Percentiles rank a stretch among this genome's conserved stretches.
Evolutionary conservation across 2,888 invertebrate species (phyloP).

Genomic region (Alloscopus bannaensis): DNA sequence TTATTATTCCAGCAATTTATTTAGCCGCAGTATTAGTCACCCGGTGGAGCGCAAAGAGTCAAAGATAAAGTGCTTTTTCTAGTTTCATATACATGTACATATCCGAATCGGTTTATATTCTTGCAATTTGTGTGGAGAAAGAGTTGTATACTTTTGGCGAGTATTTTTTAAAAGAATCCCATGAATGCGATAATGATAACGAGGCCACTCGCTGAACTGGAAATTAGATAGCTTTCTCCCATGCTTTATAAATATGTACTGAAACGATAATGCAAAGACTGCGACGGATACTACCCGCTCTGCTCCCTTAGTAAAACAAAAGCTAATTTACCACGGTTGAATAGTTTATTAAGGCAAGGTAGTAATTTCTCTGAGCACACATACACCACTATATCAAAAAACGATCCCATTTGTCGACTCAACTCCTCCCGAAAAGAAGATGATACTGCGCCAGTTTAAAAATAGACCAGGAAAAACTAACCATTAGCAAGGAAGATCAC

Average conservation of each 20-base stretch:
- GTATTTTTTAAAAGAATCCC: background rate
- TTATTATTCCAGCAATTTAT: slow-evolving; percentile 10
- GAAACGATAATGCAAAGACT: too few relatives aligned
- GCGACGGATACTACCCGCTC: too few relatives aligned
- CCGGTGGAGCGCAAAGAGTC: background rate
- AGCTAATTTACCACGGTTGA: slow-evolving; percentile 12
- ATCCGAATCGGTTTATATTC: too few relatives aligned
- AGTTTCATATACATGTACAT: too few relatives aligned
- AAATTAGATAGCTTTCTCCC: too few relatives aligned
- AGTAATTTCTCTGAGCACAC: background rate
- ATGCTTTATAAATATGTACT: too few relatives aligned
- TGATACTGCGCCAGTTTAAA: slow-evolving; percentile 32
- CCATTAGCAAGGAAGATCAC: slow-evolving; percentile 4
- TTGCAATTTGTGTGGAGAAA: background rate
- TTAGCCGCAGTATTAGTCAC: slow-evolving; percentile 24
- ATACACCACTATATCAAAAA: too few relatives aligned
- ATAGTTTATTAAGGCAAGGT: slow-evolving; percentile 14
- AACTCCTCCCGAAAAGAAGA: background rate
- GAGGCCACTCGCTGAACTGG: too few relatives aligned
- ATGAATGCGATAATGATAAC: slow-evolving; percentile 36
- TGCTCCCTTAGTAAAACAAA: too few relatives aligned
- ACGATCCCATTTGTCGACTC: too few relatives aligned
- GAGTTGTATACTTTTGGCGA: too few relatives aligned
- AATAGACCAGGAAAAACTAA: background rate
- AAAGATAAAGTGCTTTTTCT: background rate